Conservation (phyloP, 1,140 invertebrate genomes). For the Lepidurus couesii region DNA sequence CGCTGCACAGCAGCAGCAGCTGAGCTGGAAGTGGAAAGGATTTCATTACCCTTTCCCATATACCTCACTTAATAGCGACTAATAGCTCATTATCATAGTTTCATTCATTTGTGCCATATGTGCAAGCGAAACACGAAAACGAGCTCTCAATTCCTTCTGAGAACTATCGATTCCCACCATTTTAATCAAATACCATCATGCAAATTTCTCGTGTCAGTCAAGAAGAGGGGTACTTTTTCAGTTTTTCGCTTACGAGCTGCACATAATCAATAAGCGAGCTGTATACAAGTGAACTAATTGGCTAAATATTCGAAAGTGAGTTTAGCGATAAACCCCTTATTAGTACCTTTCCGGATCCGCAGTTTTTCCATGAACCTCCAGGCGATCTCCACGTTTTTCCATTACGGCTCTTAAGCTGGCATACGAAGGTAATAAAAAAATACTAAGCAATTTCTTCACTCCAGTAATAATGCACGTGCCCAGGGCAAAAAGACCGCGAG, state of each 20-base stretch:
- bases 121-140: background rate
- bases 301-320: background rate
- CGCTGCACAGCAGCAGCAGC: background rate
- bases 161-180: too few relatives aligned
- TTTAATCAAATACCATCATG: too few relatives aligned
- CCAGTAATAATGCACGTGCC: too few relatives aligned
- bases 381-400: constrained; percentile 6
- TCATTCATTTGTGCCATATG: background rate
- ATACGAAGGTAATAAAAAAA: too few relatives aligned
- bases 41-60: background rate
- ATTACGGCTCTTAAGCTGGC: background rate
- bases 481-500: too few relatives aligned
- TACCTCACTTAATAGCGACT: background rate
- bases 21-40: background rate
- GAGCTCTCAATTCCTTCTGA: too few relatives aligned
- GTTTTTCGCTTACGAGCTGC: too few relatives aligned
- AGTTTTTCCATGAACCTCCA: background rate
- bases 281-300: background rate
- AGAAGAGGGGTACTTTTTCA: too few relatives aligned
- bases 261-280: too few relatives aligned
- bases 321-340: background rate
- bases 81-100: background rate
- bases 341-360: background rate
- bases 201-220: too few relatives aligned
- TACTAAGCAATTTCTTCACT: too few relatives aligned